Percentiles rank a stretch among this genome's conserved stretches.
Evolutionary conservation across 35 echinoderm and acorn worm species (phyloP).

Genomic region (Apostichopus californicus): DNA sequence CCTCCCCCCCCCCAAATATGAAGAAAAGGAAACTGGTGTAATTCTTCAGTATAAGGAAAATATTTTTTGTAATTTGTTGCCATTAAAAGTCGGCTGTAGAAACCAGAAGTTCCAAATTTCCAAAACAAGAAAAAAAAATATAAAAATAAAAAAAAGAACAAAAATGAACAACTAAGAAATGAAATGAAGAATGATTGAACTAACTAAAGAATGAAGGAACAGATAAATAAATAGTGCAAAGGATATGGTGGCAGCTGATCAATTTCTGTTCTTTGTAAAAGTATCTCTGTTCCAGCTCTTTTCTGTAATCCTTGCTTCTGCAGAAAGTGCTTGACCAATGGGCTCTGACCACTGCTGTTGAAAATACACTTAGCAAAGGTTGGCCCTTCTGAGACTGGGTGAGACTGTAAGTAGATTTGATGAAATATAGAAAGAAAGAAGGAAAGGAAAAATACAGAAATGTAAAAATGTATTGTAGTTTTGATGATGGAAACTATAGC

Average conservation of each 20-base stretch:
- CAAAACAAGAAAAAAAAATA: background rate
- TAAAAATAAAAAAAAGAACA: background rate
- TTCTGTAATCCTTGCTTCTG: constrained; percentile 77
- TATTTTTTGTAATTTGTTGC: too few species aligned
- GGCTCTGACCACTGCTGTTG: constrained; percentile 84
- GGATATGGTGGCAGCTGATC: constrained; percentile 95
- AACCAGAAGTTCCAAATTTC: too few species aligned
- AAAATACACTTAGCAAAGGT: constrained; percentile 83
- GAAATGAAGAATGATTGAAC: too few species aligned
- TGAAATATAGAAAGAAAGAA: too few species aligned
- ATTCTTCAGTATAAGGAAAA: too few species aligned
- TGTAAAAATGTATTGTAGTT: too few species aligned
- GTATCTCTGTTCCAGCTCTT: constrained; percentile 75
- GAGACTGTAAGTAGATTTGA: constrained; percentile 62
- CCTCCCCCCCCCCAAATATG: too few species aligned
- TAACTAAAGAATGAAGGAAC: too few species aligned
- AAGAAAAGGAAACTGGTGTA: too few species aligned
- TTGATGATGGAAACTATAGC: too few species aligned
- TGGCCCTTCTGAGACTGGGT: constrained; percentile 76
- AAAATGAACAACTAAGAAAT: background rate
- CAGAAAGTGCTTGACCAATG: constrained; percentile 88
- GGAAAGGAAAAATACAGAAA: too few species aligned
- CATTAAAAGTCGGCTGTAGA: too few species aligned
- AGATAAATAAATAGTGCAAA: constrained; percentile 47
- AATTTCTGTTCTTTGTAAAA: constrained; percentile 87